Base-by-base conservation (phyloP, 2,113 vertebrate genomes). In the Halcyon senegalensis region DNA sequence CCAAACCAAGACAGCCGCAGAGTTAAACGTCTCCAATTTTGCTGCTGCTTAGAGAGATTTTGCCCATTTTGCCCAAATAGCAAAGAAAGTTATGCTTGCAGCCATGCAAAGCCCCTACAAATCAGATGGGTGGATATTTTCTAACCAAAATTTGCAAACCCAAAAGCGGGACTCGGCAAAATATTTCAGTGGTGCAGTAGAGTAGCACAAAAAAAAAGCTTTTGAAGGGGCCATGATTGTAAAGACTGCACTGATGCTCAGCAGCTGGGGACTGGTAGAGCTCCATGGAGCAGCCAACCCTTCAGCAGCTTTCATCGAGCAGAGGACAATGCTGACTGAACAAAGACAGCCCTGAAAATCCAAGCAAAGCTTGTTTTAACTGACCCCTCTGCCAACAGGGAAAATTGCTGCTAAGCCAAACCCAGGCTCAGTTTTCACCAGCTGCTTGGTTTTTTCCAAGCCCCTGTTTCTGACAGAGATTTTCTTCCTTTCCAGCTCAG, bases 231-330 rank as follows among this genome's bases (percentile, higher is more conserved):
- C 11, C 11, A 3, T n/a, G 60, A 58, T 4, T 35, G 48, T 70
- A 72, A 75, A 73, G 35, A 20, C 33, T 73, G 50, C 70, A 41
- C 31, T 0, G 11, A 9, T 11, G 81, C 48, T 75, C 27, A 3
- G 74, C 59, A 74, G n/a, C 33, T 53, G 62, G 21, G 48, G 66
- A 44, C 48, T 35, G 15, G 13, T 27, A 31, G 25, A 67, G 51
- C 69, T 91, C 69, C 77, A 63, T 0, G 0, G 44, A 72, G 27
- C 0, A 0, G 24, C 19, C 56, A 50, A n/a, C 63, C 56, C 46
- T 74, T 53, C 69, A 59, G 64, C 63, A 90, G 63, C 80, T 89
- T 60, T 74, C 80, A 70, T 69, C 64, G 73, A 69, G 69, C 39
- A 72, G 39, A 90, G 58, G 63, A 70, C 72, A 86, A 10, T 0